Base-by-base conservation (phyloP, 2,888 invertebrate species). In the Drosophila koepferae region DNA sequence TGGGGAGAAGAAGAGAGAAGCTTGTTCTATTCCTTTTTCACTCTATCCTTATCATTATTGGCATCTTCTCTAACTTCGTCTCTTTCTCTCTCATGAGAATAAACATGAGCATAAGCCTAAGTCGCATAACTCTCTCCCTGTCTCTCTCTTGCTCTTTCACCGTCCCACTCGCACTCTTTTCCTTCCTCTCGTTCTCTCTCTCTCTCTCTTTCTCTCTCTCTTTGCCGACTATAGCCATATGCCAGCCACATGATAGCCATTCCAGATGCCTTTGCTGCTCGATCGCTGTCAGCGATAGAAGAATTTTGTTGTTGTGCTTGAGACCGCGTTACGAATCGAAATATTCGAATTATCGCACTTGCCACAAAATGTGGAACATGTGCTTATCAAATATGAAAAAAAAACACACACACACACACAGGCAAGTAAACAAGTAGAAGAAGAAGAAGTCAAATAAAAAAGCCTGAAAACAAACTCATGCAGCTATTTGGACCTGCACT, bases 371-470 rank as follows among this genome's bases (percentile, higher is more conserved):
- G 60, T 63, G 68, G 44, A 76, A 80, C 80, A 80, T 80, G 77
- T 79, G 78, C 72, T 79, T 79, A 80, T 79, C 81, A 76, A 77
- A 77, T 60, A 75, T 77, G 68, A 51, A 16, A 28, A 16, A 55
- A 54, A n/a, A 38, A 16, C n/a, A n/a, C n/a, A 38, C 16, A 38
- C 38, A 14, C 40, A 34, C 34, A 34, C 34, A n/a, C 9, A 41
- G 20, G n/a, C 34, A 51, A 38, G 56, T 66, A 72, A 75, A 75
- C 71, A 80, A 46, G n/a, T n/a, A n/a, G 40, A 71, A 62, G 54
- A 40, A 18, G 34, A 46, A 51, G 34, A 46, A 51, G 40, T 43
- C 46, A 58, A 68, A 60, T 28, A 53, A 60, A 55, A 40, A 54
- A n/a, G 28, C 9, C 38, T 51, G 58, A 49, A 51, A 63, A 28